A percentile compares a stretch with the other conserved stretches of the same genome.
These are phyloP conservation scores for Eretmochelys imbricata DNA, from an alignment of 2,113 vertebrate genomes.

Conservation along the genomic window DNA sequence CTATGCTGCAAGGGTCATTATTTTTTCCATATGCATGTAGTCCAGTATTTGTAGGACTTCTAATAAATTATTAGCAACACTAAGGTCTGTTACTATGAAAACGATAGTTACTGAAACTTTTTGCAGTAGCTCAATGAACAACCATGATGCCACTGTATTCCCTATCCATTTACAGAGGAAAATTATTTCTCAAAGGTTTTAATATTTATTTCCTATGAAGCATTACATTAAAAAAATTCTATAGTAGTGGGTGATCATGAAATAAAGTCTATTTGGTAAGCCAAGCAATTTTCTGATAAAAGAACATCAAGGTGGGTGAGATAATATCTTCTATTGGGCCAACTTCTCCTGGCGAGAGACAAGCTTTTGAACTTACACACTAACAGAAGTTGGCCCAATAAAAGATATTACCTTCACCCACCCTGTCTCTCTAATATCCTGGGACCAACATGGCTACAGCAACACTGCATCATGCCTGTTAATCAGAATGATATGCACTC, in stretches of 20 bases:
- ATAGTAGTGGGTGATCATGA: neutral
- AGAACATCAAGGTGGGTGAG: neutral
- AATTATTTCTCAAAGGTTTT: neutral
- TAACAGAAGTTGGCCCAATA: neutral
- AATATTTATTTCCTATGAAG: neutral
- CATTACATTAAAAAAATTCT: neutral
- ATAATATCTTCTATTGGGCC: no score
- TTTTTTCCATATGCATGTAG: neutral
- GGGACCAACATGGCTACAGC: neutral
- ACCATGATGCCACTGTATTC: neutral
- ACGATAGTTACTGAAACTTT: neutral
- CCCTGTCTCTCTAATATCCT: neutral
- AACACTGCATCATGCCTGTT: neutral
- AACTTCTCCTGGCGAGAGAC: no score
- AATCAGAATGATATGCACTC: neutral
- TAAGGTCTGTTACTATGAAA: neutral
- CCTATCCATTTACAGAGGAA: neutral
- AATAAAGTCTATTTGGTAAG: conserved; percentile 8
- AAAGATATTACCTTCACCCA: neutral
- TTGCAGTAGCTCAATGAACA: neutral
- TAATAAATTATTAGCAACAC: neutral
- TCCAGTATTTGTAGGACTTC: neutral
- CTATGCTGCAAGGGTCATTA: neutral
- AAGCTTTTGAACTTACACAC: neutral
- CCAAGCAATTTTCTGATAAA: conserved; percentile 10